A percentile compares a stretch with the other conserved stretches of the same genome.
Evolutionary conservation across 2,113 vertebrate genomes (phyloP).

Genomic region (Bettongia penicillata): DNA sequence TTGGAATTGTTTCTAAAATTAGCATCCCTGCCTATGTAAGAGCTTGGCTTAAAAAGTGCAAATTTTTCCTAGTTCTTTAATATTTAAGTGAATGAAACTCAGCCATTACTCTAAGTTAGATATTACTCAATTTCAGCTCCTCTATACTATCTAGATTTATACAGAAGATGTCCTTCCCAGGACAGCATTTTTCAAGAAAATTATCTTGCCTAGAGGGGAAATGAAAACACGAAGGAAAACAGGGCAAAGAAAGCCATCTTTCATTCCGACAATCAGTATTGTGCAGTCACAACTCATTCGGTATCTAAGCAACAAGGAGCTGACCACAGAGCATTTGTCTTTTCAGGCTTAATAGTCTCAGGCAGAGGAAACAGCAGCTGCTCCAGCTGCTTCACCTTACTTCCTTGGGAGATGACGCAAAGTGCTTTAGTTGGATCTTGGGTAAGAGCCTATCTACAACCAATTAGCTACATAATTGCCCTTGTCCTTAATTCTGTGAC

Average conservation of each 20-base stretch:
- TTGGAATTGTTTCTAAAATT: slow-evolving; percentile 52
- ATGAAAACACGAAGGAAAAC: slow-evolving; percentile 42
- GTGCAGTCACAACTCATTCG: slow-evolving; percentile 66
- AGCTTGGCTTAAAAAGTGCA: slow-evolving; percentile 35
- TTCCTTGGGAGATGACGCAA: slow-evolving; percentile 76
- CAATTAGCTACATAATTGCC: slow-evolving; percentile 1
- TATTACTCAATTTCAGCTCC: neutral
- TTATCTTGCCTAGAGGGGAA: slow-evolving; percentile 34
- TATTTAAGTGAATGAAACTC: slow-evolving; percentile 51
- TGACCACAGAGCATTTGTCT: slow-evolving; percentile 61
- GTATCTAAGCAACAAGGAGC: slow-evolving; percentile 79
- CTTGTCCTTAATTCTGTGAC: slow-evolving; percentile 2
- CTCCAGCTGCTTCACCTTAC: slow-evolving; percentile 55
- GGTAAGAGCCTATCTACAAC: slow-evolving; percentile 68
- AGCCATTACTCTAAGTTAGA: neutral
- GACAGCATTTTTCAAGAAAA: neutral
- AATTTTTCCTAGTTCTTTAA: slow-evolving; percentile 44
- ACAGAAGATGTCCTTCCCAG: neutral
- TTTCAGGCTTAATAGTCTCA: slow-evolving; percentile 46
- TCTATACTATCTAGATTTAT: neutral
- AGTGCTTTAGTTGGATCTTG: slow-evolving; percentile 76
- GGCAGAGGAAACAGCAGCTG: slow-evolving; percentile 57
- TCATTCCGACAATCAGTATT: slow-evolving; percentile 62
- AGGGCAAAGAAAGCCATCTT: neutral
- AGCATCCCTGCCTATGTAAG: slow-evolving; percentile 1